These are phyloP conservation scores for Cynocephalus volans DNA, from an alignment of 2,113 vertebrate species.

Conservation along the genomic window DNA sequence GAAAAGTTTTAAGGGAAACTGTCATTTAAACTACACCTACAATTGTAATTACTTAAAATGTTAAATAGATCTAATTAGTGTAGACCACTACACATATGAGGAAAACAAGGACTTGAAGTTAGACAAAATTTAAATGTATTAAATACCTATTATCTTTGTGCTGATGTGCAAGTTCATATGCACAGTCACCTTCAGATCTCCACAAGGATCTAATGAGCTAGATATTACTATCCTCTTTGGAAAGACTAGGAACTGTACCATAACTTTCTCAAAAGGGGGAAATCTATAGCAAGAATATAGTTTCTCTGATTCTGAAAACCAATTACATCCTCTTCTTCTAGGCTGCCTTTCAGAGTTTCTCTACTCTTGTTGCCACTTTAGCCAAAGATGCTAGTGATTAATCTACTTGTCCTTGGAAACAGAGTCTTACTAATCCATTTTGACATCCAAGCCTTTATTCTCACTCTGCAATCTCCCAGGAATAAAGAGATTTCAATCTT, in stretches of 20 bases:
- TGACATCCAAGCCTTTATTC: background rate
- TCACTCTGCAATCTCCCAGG: background rate
- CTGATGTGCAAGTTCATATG: background rate
- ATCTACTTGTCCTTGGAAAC: background rate
- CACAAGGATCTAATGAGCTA: background rate
- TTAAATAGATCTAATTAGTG: background rate
- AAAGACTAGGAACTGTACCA: background rate
- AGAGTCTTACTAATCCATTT: background rate
- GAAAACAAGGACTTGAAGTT: background rate
- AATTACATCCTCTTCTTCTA: background rate
- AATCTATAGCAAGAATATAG: background rate
- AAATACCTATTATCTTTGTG: background rate
- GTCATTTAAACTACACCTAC: background rate
- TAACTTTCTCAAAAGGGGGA: background rate
- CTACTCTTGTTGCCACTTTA: background rate
- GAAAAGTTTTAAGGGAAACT: background rate
- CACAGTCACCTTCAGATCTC: background rate
- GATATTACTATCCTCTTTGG: background rate
- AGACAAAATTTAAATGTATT: background rate
- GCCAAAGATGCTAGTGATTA: background rate
- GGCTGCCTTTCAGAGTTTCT: background rate
- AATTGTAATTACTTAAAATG: slow-evolving; percentile 3
- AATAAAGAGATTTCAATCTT: background rate
- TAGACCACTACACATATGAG: background rate
- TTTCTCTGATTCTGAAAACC: background rate